Evolutionary conservation across 2,113 vertebrate species (phyloP), one percentile per base, ranked within the genome.

Genomic region (Psettodes erumei): DNA sequence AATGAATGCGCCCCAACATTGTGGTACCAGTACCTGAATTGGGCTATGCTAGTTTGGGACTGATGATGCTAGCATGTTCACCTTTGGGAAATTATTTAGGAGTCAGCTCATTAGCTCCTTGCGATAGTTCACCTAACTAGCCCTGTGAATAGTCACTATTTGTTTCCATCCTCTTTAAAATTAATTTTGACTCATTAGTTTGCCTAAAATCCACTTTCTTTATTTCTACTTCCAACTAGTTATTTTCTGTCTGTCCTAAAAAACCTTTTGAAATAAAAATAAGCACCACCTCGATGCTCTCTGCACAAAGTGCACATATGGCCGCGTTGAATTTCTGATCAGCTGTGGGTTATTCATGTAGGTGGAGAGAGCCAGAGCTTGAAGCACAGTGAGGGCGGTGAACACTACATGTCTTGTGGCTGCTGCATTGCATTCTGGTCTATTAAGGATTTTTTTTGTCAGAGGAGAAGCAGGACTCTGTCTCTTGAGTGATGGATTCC

Each of bases 331-430:
- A 74, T 79, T 50, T 67, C 37, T 73, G 38, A 74, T 65, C 53
- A 65, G 69, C 69, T 73, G 37, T 45, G 47, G 83, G 78, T 74
- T 71, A 58, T 58, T 77, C 59, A 54, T 69, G 78, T 77, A 70
- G 64, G 78, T 66, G 74, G 74, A 48, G 3, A 1, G 45, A 73
- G 63, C 9, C 8, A 47, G 61, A 77, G 56, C 65, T 54, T 42
- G 28, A 42, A 61, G 42, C 71, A 6, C 43, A 59, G 50, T 40
- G 72, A 79, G 48, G 65, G 62, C 3, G 51, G 42, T 16, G 18
- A 63, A 59, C 63, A 43, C 54, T 38, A 73, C 72, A 66, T 60
- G 54, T 61, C 68, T 76, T 21, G n/a, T 48, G 56, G 71, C 75
- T 64, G 56, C 63, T 53, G 61, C 55, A 30, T 54, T 66, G 63